Conservation (phyloP, 1,140 invertebrate genomes). For the Mya arenaria region DNA sequence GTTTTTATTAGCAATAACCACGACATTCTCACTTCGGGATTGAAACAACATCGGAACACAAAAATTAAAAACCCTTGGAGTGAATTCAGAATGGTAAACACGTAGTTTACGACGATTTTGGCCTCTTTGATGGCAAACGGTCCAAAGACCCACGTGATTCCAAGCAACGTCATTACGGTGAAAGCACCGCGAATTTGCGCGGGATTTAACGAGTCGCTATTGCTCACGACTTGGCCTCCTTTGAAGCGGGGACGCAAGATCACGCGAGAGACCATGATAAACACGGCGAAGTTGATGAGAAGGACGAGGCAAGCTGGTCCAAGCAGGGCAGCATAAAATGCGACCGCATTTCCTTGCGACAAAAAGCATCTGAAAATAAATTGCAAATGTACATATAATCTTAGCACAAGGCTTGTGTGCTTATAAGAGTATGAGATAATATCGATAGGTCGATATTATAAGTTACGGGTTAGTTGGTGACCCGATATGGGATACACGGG, state of each 20-base stretch:
- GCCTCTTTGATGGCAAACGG: conserved; percentile 82
- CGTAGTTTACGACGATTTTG: conserved; percentile 82
- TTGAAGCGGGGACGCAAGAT: conserved; percentile 80
- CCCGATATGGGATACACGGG: too few species aligned
- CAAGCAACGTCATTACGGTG: conserved; percentile 83
- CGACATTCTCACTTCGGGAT: conserved; percentile 82
- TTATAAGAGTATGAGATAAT: too few species aligned
- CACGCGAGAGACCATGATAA: conserved; percentile 82
- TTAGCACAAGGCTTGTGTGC: too few species aligned
- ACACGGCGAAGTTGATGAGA: conserved; percentile 82
- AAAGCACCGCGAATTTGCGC: conserved; percentile 83
- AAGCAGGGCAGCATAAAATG: conserved; percentile 81
- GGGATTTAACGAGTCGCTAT: conserved; percentile 64
- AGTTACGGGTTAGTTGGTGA: too few species aligned
- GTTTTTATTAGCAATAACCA: conserved; percentile 81
- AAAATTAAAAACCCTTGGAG: conserved; percentile 84
- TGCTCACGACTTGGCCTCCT: conserved; percentile 56
- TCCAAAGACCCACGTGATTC: conserved; percentile 84
- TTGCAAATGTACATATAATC: too few species aligned
- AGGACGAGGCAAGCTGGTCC: conserved; percentile 82
- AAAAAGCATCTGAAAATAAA: conserved; percentile 79
- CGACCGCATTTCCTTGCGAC: conserved; percentile 74
- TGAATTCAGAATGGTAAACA: conserved; percentile 83
- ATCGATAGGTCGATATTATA: too few species aligned
- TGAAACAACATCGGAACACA: conserved; percentile 82